These are phyloP conservation scores for Bombycilla garrulus DNA, from an alignment of 2,113 vertebrate genomes.

Conservation along the genomic window DNA sequence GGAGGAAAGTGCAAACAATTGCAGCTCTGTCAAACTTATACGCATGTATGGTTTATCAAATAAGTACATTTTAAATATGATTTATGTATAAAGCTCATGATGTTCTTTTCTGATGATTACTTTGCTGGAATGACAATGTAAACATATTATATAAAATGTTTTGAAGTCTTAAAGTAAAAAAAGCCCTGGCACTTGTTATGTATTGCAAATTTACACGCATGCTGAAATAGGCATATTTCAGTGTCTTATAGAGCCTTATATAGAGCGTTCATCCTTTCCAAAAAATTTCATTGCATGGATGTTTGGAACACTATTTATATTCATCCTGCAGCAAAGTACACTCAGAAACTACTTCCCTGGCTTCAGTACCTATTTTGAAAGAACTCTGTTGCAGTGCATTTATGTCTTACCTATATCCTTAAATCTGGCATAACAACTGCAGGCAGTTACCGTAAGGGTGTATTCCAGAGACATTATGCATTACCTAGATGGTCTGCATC, in stretches of 20 bases:
- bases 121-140: not conserved
- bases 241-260: not conserved
- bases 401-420: not conserved
- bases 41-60: not conserved
- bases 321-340: conserved; percentile 11
- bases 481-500: not conserved
- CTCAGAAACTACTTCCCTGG: not conserved
- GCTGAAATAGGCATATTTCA: conserved; percentile 18
- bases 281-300: not conserved
- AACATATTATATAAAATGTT: conserved; percentile 58
- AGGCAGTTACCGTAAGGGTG: not conserved
- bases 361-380: conserved; percentile 35
- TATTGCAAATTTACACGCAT: not conserved
- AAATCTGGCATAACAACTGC: not conserved
- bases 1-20: not conserved
- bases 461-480: not conserved
- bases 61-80: not conserved
- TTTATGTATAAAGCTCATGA: not conserved
- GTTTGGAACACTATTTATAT: conserved; percentile 43
- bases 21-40: not conserved
- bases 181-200: not conserved
- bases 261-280: conserved; percentile 14
- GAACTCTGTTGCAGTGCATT: not conserved
- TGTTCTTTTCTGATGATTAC: conserved; percentile 12
- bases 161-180: conserved; percentile 39